Evolutionary conservation across 1,140 invertebrate genomes (phyloP).

Genomic region (Teleopsis dalmanni): DNA sequence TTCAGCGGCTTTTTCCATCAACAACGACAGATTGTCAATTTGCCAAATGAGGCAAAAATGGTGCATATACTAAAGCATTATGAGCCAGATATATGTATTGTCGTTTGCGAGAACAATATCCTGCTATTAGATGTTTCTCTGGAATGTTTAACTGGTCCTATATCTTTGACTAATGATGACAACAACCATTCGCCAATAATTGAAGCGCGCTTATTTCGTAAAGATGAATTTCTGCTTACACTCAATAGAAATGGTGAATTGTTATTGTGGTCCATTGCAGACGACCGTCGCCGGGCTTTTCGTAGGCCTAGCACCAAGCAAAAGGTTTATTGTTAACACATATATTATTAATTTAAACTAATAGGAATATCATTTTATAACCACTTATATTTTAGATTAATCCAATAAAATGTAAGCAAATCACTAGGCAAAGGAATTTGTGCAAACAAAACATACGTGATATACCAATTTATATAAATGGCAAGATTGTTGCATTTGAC

Average conservation of each 20-base stretch:
- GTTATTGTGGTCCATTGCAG: conserved; percentile 23
- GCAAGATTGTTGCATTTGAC: too few species aligned
- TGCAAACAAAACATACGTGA: too few species aligned
- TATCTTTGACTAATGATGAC: conserved; percentile 13
- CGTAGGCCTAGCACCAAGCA: too few species aligned
- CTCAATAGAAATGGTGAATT: conserved; percentile 27
- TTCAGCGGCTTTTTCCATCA: conserved; percentile 32
- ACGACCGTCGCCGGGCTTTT: conserved; percentile 10
- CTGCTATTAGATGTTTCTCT: conserved; percentile 29
- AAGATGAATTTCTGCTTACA: conserved; percentile 22
- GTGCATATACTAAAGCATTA: conserved; percentile 24
- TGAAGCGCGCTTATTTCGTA: conserved; percentile 17
- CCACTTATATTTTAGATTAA: too few species aligned
- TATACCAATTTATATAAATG: too few species aligned
- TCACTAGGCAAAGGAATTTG: too few species aligned
- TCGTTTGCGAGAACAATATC: conserved; percentile 19
- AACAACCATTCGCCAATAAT: conserved; percentile 14
- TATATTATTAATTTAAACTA: too few species aligned
- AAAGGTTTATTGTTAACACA: too few species aligned
- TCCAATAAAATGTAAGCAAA: too few species aligned
- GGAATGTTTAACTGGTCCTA: conserved; percentile 15
- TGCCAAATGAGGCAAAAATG: conserved; percentile 18
- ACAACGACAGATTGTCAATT: conserved; percentile 28
- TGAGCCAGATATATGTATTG: conserved; percentile 26
- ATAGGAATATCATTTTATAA: too few species aligned